Base-by-base conservation (phyloP, 1,140 invertebrate species). In the Phymastichus coffea region DNA sequence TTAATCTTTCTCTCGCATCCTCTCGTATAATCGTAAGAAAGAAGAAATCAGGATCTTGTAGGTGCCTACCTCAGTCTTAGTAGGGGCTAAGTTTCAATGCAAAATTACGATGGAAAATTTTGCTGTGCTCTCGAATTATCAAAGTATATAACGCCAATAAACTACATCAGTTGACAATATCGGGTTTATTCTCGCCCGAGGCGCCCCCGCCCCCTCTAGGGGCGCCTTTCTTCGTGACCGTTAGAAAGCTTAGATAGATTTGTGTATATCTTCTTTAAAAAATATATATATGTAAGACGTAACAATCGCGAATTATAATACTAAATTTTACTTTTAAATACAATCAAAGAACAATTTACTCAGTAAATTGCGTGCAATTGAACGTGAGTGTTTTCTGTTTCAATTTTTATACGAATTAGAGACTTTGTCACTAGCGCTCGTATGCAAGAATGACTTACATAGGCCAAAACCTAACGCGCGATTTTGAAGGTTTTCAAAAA, bases 121-220 rank as follows among this genome's bases (percentile, higher is more conserved):
- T 41, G 35, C 23, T 23, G 23, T 61, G 44, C 26, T 41, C 6
- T 33, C 20, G 22, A 51, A 30, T 48, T 48, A 19, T 26, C 25
- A 20, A 48, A n/a, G n/a, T n/a, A n/a, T n/a, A n/a, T n/a, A n/a
- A n/a, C n/a, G n/a, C n/a, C n/a, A n/a, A n/a, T n/a, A n/a, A n/a
- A n/a, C n/a, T n/a, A n/a, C n/a, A n/a, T n/a, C n/a, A n/a, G n/a
- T n/a, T n/a, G n/a, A 48, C 26, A 30, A 30, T 17, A 30, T 17
- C 9, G n/a, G 25, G 12, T 17, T 8, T 7, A 14, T 20, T 44
- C 40, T 12, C 37, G 6, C 33, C 35, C 43, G 2, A 17, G 52
- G 52, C 52, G 46, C 59, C 59, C 58, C 59, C 52, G 59, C 59
- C 59, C 59, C 58, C 43, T 41, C 8, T 6, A 49, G 52, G 59